phyloP scores from a whole-genome alignment of 2,113 vertebrate species.

The Gymnorhina tibicen region DNA sequence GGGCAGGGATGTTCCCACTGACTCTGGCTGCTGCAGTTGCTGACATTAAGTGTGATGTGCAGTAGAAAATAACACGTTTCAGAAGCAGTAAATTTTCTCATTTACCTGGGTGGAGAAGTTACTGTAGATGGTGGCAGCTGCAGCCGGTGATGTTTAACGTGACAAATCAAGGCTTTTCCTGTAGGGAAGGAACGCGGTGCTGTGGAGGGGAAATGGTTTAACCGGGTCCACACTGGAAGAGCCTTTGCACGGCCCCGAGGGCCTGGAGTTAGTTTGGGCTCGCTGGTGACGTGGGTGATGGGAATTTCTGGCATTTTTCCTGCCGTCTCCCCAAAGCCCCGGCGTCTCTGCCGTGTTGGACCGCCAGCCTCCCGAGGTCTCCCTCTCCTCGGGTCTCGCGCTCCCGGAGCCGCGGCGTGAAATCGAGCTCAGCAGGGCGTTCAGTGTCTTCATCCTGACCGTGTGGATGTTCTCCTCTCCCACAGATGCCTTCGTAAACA shows the following conservation, averaged over 20 bases:
- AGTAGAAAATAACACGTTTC: not conserved
- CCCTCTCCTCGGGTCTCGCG: not conserved
- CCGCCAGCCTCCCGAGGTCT: not conserved
- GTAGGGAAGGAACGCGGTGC: accelerated
- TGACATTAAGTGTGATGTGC: not conserved
- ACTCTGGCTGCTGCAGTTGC: not conserved
- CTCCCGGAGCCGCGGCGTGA: not conserved
- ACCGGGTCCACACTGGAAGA: accelerated
- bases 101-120: not conserved
- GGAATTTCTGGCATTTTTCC: not conserved
- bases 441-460: not conserved
- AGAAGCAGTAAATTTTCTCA: not conserved
- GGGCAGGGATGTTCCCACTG: not conserved
- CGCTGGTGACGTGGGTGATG: not conserved
- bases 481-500: conserved; percentile 98
- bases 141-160: accelerated
- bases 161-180: not conserved
- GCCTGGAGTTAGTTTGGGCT: not conserved
- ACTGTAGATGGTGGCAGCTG: not conserved
- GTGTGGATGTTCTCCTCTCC: conserved; percentile 45
- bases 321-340: accelerated
- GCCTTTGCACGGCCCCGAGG: not conserved
- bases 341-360: accelerated
- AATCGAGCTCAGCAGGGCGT: not conserved
- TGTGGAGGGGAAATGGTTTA: not conserved